A percentile compares a stretch with the other conserved stretches of the same genome.
Conservation (phyloP, 2,113 vertebrate genomes). For the Nothobranchius furzeri region DNA sequence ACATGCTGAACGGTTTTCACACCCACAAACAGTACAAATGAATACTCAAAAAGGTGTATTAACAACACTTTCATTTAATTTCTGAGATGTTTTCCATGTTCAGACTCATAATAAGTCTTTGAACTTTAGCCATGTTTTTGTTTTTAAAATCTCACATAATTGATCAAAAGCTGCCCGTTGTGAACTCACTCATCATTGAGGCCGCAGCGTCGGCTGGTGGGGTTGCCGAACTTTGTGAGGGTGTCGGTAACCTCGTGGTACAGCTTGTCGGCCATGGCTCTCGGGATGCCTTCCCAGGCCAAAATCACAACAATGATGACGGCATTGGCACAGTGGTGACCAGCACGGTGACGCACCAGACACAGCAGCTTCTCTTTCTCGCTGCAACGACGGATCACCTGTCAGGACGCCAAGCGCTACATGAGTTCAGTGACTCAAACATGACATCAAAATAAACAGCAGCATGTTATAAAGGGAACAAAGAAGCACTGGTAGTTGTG, state of each 20-base stretch:
- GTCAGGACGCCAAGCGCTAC: constrained; percentile 26
- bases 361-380: constrained; percentile 93
- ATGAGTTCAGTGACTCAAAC: not conserved
- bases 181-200: constrained; percentile 94
- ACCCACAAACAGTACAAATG: no score
- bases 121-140: no score
- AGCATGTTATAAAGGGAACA: no score
- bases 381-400: constrained; percentile 92
- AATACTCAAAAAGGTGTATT: no score
- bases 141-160: no score
- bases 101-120: no score
- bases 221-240: constrained; percentile 91
- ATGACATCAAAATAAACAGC: no score
- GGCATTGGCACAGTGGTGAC: constrained; percentile 92
- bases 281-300: constrained; percentile 95
- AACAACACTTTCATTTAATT: no score
- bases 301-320: constrained; percentile 95
- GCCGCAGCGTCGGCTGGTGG: constrained; percentile 95
- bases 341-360: constrained; percentile 89
- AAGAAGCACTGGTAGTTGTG: not conserved
- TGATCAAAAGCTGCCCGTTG: not conserved
- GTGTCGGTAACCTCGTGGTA: constrained; percentile 90
- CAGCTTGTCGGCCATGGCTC: constrained; percentile 87
- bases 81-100: not conserved
- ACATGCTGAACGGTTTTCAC: no score